A percentile compares a stretch with the other conserved stretches of the same genome.
Conservation (phyloP, 2,888 invertebrate genomes). For the Macrosoma leucophasiata region DNA sequence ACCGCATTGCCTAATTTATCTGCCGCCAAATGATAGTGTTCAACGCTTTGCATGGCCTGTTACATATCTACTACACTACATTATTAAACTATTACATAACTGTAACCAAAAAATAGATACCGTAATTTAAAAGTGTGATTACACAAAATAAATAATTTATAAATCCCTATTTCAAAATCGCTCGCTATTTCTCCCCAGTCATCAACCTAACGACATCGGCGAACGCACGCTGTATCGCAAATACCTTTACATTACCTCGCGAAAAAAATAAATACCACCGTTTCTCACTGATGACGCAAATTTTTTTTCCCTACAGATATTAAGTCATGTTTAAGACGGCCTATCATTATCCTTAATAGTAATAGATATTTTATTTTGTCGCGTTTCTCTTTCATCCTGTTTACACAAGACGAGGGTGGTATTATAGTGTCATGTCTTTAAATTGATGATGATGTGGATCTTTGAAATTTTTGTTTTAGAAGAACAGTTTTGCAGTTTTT, state of each 20-base stretch:
- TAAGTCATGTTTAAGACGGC: constrained; percentile 76
- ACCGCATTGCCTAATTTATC: too few relatives aligned
- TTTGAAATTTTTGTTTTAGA: constrained; percentile 1
- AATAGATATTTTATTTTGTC: constrained; percentile 76
- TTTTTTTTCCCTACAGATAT: constrained; percentile 74
- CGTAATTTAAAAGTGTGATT: too few relatives aligned
- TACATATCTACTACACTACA: too few relatives aligned
- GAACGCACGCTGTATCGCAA: constrained; percentile 29
- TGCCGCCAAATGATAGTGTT: too few relatives aligned
- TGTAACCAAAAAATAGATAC: too few relatives aligned
- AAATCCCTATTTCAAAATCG: constrained; percentile 7
- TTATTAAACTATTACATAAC: too few relatives aligned
- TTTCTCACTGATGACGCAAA: constrained; percentile 63
- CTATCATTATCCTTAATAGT: constrained; percentile 75
- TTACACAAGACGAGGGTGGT: constrained; percentile 52
- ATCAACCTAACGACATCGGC: constrained; percentile 12
- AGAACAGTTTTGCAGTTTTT: too few relatives aligned
- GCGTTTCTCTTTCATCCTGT: constrained; percentile 63
- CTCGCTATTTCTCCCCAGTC: constrained; percentile 18
- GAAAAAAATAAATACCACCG: constrained; percentile 36
- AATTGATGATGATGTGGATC: neutral
- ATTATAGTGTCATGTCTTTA: constrained; percentile 26
- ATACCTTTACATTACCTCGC: constrained; percentile 31
- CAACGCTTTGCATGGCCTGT: too few relatives aligned
- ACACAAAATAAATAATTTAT: too few relatives aligned